phyloP scores from a whole-genome alignment of 1,140 invertebrate genomes.

The Conus betulinus region DNA sequence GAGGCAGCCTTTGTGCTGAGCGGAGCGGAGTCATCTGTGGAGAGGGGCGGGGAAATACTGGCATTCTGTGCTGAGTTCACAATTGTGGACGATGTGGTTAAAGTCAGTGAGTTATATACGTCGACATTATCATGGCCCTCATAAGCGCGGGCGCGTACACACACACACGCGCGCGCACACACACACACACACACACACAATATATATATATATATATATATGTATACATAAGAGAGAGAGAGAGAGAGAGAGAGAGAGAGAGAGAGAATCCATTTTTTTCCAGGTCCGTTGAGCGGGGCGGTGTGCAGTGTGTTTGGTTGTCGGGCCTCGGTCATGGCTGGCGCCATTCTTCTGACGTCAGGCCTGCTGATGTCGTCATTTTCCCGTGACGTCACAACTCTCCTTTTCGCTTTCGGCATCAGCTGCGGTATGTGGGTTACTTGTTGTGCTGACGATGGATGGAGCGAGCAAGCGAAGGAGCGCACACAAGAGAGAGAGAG shows the following conservation, averaged over 20 bases:
- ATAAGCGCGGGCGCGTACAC: neutral
- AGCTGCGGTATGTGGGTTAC: neutral
- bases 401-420: conserved; percentile 34
- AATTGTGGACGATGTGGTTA: too few species aligned
- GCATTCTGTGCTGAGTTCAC: too few species aligned
- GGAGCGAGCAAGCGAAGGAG: too few species aligned
- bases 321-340: conserved; percentile 30
- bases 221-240: too few species aligned
- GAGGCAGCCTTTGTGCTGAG: too few species aligned
- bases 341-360: conserved; percentile 3
- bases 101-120: too few species aligned
- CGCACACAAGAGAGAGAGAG: neutral
- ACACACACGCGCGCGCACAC: neutral
- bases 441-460: too few species aligned
- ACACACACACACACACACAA: too few species aligned
- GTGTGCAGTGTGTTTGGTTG: conserved; percentile 26
- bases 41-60: too few species aligned
- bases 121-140: neutral
- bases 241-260: too few species aligned
- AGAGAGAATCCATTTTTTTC: neutral
- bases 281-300: neutral
- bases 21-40: too few species aligned
- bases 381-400: neutral
- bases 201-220: too few species aligned
- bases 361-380: conserved; percentile 28